Percentiles rank a stretch among this genome's conserved stretches.
Evolutionary conservation across 1,140 invertebrate genomes (phyloP).

Genomic region (Lepidurus couesii): DNA sequence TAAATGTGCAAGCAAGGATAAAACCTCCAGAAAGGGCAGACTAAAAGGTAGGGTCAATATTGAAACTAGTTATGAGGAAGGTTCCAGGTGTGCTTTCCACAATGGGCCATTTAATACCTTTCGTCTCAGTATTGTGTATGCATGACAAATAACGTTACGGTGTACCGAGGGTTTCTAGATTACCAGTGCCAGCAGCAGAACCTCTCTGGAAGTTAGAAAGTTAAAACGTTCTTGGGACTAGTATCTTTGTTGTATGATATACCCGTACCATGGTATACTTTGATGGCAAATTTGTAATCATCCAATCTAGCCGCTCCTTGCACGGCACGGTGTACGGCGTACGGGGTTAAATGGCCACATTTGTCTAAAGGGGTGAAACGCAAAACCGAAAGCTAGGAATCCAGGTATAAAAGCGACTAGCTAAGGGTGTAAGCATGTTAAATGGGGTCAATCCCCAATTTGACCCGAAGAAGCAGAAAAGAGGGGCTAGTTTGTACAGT

Average conservation of each 20-base stretch:
- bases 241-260: neutral
- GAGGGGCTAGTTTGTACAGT: conserved; percentile 8
- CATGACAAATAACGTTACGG: conserved; percentile 1
- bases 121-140: conserved; percentile 14
- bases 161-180: neutral
- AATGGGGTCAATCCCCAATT: conserved; percentile 13
- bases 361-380: neutral
- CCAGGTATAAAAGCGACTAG: neutral
- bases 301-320: neutral
- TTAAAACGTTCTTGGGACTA: neutral
- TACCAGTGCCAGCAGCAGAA: neutral
- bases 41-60: conserved; percentile 19
- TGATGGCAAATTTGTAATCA: neutral
- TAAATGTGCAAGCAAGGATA: neutral
- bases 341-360: neutral
- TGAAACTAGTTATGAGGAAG: neutral
- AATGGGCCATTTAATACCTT: conserved; percentile 15
- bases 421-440: conserved; percentile 3
- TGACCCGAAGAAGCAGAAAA: neutral
- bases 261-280: neutral
- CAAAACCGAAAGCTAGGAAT: neutral
- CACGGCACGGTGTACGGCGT: neutral
- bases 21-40: neutral
- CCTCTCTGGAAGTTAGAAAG: neutral
- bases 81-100: conserved; percentile 1